Evolutionary conservation across 1,140 invertebrate genomes (phyloP), one percentile per base, ranked within the genome.

Genomic region (Dendrolimus kikuchii): DNA sequence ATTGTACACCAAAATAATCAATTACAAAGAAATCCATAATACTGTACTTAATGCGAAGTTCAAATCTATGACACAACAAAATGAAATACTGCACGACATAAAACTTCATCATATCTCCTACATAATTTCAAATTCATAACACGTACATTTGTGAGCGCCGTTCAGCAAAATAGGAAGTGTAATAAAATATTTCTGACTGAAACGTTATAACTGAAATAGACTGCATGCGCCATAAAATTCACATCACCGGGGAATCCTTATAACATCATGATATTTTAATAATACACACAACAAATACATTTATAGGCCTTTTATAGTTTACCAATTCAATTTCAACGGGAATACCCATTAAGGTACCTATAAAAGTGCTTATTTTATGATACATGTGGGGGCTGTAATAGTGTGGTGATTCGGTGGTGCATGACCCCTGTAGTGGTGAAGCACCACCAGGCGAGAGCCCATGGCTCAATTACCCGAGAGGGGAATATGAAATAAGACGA

Each of bases 191-290:
- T 75, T 76, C 71, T 64, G 70, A 72, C 74, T 69, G 68, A 73
- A 81, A 75, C 73, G 68, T 72, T 77, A 77, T 78, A 81, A 78
- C 69, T 78, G 74, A 77, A 78, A 80, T 77, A 81, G 66, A 78
- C 68, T 75, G 68, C 74, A 72, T 55, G 65, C 65, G 65, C 59
- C 65, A 57, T 61, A 68, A 68, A 75, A 75, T 80, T 64, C 63
- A 64, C 55, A 57, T 54, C 59, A 51, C 45, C 51, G 59, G 44
- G 44, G 59, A 39, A 51, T 57, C 55, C 55, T 51, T 43, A 44
- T 43, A 44, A 53, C 41, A 44, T 51, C 44, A 51, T 54, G 55
- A 47, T 56, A 53, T 60, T 61, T 54, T 57, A 49, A 50, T 56
- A 38, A 51, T 52, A 59, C 37, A 23, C 23, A 23, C 23, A 23